A percentile compares a stretch with the other conserved stretches of the same genome.
Evolutionary conservation across 2,113 vertebrate species (phyloP).

Genomic region (Propithecus coquereli): DNA sequence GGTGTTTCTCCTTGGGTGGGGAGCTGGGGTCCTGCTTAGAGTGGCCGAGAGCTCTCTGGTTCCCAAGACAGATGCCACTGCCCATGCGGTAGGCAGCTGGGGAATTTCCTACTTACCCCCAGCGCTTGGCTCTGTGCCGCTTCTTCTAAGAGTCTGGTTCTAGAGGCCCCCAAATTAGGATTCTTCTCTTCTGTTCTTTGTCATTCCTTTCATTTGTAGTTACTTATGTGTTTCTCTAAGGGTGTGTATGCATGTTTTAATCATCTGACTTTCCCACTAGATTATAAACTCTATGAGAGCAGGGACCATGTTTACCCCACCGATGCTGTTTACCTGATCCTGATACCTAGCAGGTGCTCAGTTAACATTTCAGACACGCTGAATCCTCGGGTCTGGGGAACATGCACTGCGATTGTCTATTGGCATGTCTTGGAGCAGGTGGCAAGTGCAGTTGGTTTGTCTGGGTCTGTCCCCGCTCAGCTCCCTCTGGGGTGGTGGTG

Average conservation of each 20-base stretch:
- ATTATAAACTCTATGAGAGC: neutral
- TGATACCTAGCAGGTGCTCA: neutral
- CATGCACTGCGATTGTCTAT: neutral
- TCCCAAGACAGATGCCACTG: neutral
- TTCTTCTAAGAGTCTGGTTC: neutral
- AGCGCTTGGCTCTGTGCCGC: neutral
- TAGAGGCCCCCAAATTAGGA: neutral
- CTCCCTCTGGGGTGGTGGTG: too few species aligned
- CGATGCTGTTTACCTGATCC: neutral
- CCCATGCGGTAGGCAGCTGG: neutral
- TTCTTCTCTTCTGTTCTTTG: neutral
- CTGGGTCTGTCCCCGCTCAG: neutral
- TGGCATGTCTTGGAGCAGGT: neutral
- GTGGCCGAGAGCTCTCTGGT: neutral
- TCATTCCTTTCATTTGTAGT: neutral
- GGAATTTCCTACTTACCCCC: neutral
- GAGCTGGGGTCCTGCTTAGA: neutral
- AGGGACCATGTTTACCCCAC: neutral
- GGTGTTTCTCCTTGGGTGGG: neutral
- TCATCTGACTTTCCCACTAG: neutral
- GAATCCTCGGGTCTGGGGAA: too few species aligned
- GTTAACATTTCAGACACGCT: neutral
- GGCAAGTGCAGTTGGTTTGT: neutral
- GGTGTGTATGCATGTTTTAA: neutral
- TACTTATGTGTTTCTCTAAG: neutral